Conservation (phyloP, 1,140 invertebrate species). For the Trichonephila clavipes region DNA sequence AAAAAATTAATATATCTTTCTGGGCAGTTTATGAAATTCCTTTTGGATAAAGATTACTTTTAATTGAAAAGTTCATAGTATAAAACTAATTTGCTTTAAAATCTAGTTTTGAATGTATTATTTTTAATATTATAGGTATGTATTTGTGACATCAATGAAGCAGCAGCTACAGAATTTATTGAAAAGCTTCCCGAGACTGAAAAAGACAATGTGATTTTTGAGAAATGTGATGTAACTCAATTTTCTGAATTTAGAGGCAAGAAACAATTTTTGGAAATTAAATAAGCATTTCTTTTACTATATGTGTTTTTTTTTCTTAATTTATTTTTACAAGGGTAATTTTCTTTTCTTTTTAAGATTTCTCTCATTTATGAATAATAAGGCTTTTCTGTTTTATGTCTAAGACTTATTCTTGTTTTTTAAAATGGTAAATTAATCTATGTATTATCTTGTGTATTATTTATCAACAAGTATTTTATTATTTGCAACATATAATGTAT, state of each 20-base stretch:
- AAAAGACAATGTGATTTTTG: conserved; percentile 46
- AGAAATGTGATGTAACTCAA: conserved; percentile 59
- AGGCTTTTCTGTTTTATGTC: no score
- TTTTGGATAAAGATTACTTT: no score
- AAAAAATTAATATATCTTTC: no score
- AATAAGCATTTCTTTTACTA: not conserved
- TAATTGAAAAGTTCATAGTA: not conserved
- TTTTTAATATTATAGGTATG: conserved; percentile 44
- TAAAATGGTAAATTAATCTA: no score
- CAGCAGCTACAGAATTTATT: not conserved
- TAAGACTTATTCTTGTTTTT: no score
- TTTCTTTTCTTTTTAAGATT: not conserved
- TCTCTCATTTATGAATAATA: no score
- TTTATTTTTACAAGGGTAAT: not conserved
- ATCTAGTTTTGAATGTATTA: not conserved
- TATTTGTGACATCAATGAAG: conserved; percentile 43
- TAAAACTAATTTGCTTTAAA: not conserved
- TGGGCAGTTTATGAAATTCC: no score
- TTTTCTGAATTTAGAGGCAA: conserved; percentile 44
- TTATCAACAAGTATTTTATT: no score
- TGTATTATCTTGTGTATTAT: no score
- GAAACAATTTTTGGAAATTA: not conserved
- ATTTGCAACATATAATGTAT: no score
- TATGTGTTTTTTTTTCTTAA: not conserved
- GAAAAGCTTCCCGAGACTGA: conserved; percentile 15